phyloP scores from a whole-genome alignment of 2,797 vertebrate genomes.

The Hypotaenidia okinawae region DNA sequence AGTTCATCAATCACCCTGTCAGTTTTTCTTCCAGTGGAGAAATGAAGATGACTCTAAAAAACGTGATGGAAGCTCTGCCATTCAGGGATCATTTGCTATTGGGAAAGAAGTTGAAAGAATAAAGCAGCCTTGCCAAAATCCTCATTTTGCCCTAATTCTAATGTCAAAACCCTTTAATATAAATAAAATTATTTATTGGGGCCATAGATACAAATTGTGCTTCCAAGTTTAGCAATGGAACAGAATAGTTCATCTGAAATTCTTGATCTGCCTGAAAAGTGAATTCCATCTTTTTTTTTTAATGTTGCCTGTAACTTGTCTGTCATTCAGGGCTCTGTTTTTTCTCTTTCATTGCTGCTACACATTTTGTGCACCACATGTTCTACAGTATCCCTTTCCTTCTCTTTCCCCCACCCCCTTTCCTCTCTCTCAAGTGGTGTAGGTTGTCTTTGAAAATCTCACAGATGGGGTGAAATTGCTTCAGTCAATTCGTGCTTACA shows the following conservation, averaged over 20 bases:
- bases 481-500: background rate
- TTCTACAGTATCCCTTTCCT: background rate
- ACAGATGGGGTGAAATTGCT: background rate
- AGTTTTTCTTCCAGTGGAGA: background rate
- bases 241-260: background rate
- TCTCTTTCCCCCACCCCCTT: background rate
- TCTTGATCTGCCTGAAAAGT: background rate
- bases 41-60: background rate
- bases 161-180: background rate
- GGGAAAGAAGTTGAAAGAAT: background rate
- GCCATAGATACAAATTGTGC: background rate
- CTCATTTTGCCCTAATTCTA: background rate
- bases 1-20: background rate
- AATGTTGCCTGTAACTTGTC: background rate
- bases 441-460: background rate
- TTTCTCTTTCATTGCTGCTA: background rate
- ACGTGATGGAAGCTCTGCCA: background rate
- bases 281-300: background rate
- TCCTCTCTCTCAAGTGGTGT: background rate
- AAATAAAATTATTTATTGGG: background rate
- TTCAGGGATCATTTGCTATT: background rate
- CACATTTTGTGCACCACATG: background rate
- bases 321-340: background rate
- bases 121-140: background rate
- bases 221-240: background rate